These are phyloP conservation scores for Ceratina calcarata DNA, from an alignment of 1,140 invertebrate genomes.

Conservation along the genomic window DNA sequence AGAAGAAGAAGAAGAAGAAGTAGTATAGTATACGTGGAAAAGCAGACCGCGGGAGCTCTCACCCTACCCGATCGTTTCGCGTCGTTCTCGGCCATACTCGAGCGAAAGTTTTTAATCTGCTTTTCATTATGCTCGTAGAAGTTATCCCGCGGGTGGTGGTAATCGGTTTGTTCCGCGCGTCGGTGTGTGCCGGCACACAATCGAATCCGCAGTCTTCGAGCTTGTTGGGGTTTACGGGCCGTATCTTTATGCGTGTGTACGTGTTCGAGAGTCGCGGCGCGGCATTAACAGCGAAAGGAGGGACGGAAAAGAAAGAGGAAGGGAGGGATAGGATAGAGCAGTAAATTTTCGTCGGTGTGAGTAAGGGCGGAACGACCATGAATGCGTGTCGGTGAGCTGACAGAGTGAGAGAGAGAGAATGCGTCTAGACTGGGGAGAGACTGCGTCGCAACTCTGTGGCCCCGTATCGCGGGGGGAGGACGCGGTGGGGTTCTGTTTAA, in stretches of 20 bases:
- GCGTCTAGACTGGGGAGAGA: constrained; percentile 79
- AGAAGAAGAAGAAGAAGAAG: background rate
- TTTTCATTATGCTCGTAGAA: constrained; percentile 69
- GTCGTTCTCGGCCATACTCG: constrained; percentile 40
- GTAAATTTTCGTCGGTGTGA: constrained; percentile 76
- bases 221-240: constrained; percentile 75
- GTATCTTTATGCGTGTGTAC: constrained; percentile 68
- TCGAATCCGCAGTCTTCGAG: constrained; percentile 58
- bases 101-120: constrained; percentile 69
- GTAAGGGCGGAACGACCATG: constrained; percentile 66
- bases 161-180: constrained; percentile 7
- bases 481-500: constrained; percentile 63
- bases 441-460: constrained; percentile 74
- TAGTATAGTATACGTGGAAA: constrained; percentile 1
- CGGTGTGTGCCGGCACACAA: constrained; percentile 11
- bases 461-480: constrained; percentile 63
- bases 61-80: constrained; percentile 48
- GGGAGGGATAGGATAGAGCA: constrained; percentile 57
- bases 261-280: constrained; percentile 68
- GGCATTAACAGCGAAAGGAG: constrained; percentile 73
- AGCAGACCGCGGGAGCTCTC: constrained; percentile 42
- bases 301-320: background rate
- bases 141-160: constrained; percentile 32
- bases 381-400: constrained; percentile 63
- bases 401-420: constrained; percentile 50